phyloP scores from a whole-genome alignment of 1,140 invertebrate genomes.

The Penaeus chinensis region DNA sequence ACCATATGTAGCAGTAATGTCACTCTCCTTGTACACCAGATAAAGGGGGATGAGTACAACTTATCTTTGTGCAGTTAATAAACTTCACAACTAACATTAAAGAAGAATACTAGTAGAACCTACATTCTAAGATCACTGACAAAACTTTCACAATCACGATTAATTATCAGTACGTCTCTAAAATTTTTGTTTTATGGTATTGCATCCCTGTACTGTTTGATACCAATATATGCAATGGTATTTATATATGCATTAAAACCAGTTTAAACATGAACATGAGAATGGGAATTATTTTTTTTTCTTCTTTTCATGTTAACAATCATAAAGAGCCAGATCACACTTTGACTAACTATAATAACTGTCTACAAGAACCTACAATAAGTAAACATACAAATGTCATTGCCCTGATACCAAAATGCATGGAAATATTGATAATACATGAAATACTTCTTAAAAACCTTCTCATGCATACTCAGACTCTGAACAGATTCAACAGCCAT shows the following conservation, averaged over 20 bases:
- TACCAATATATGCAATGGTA: conserved; percentile 9
- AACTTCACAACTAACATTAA: conserved; percentile 40
- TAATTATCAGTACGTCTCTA: neutral
- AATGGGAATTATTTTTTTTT: neutral
- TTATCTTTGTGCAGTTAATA: conserved; percentile 40
- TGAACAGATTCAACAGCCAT: conserved; percentile 6
- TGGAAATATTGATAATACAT: conserved; percentile 39
- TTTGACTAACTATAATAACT: conserved; percentile 11
- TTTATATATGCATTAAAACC: conserved; percentile 1
- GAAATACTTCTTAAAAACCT: conserved; percentile 28
- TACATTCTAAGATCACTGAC: conserved; percentile 40
- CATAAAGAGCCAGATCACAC: conserved; percentile 31
- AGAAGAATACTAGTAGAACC: conserved; percentile 18
- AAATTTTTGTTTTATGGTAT: neutral
- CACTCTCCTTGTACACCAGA: conserved; percentile 39
- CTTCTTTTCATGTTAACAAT: neutral
- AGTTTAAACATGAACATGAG: conserved; percentile 23
- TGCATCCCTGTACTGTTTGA: conserved; percentile 15
- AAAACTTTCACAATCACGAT: conserved; percentile 29
- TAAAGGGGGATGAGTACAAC: conserved; percentile 32
- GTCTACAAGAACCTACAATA: conserved; percentile 5
- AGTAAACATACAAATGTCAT: conserved; percentile 34
- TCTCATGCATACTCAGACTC: neutral
- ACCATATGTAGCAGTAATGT: conserved; percentile 16
- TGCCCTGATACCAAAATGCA: conserved; percentile 42